Evolutionary conservation across 2,888 invertebrate genomes (phyloP).

Genomic region (Carterocephalus palaemon): DNA sequence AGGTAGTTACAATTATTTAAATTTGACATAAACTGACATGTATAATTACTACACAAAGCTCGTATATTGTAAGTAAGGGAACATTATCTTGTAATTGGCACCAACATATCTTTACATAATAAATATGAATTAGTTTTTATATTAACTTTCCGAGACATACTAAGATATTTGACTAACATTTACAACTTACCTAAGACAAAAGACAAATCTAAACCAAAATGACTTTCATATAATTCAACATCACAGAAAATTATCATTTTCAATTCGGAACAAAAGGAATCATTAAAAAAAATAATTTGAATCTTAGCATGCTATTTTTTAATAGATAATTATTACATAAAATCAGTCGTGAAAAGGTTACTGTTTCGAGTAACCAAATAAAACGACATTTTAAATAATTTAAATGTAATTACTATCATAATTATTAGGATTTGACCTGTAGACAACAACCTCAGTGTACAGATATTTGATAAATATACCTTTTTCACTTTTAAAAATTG

Average conservation of each 20-base stretch:
- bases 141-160: slow-evolving; percentile 5
- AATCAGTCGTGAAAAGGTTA: background rate
- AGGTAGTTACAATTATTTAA: background rate
- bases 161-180: slow-evolving; percentile 17
- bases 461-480: slow-evolving; percentile 12
- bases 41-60: slow-evolving; percentile 8
- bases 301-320: too few species aligned
- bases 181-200: slow-evolving; percentile 16
- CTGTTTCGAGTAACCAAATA: too few species aligned
- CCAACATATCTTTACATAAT: slow-evolving; percentile 10
- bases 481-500: slow-evolving; percentile 8
- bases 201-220: slow-evolving; percentile 3
- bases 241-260: slow-evolving; percentile 16
- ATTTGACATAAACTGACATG: slow-evolving; percentile 1
- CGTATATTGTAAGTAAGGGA: slow-evolving; percentile 5
- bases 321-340: background rate
- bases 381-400: too few species aligned
- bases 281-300: background rate
- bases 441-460: slow-evolving; percentile 12
- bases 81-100: slow-evolving; percentile 15
- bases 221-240: slow-evolving; percentile 18
- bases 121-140: slow-evolving; percentile 11
- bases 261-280: slow-evolving; percentile 7
- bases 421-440: background rate
- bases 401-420: too few species aligned